Evolutionary conservation across 2,113 vertebrate genomes (phyloP), one percentile per base, ranked within the genome.

Genomic region (Sphaerodactylus townsendi): DNA sequence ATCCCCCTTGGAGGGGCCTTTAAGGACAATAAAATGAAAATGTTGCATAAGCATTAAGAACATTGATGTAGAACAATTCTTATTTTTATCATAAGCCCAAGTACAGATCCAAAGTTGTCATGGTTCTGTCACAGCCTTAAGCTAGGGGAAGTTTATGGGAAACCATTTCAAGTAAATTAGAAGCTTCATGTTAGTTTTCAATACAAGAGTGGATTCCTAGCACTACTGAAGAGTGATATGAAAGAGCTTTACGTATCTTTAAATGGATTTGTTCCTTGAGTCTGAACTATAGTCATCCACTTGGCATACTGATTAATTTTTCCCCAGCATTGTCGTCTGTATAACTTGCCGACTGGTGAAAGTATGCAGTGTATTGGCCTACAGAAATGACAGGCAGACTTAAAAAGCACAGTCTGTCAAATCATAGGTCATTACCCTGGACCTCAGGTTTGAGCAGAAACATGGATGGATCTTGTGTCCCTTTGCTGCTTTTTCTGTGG

Each of bases 361-460:
- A 79, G 90, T 83, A 80, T 59, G 17, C 96, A 97, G 96, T 93
- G 95, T 93, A 90, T 95, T 97, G 96, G 95, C 97, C 96, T 97
- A 97, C 89, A 94, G 95, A 97, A 97, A 90, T 97, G 96, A 97
- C 97, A 97, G 96, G 86, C 95, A 94, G 70, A 79, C 70, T 46
- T 82, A 78, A 72, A 86, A 83, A 74, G 65, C 6, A 91, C 77
- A 92, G 89, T 95, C 97, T 97, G 96, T 97, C 96, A 97, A 93
- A 95, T 97, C 94, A 96, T 97, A 97, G 97, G 96, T 97, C 96
- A 97, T 96, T 93, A 84, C 96, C 94, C 96, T 96, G 93, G 84
- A 90, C 86, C 94, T 93, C 92, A 84, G 44, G 84, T 93, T 84
- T 84, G 71, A 69, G 0, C n/a, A 53, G 37, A 75, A 87, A 30